Conservation (phyloP, 2,797 vertebrate species). For the Nyctalus aviator region DNA sequence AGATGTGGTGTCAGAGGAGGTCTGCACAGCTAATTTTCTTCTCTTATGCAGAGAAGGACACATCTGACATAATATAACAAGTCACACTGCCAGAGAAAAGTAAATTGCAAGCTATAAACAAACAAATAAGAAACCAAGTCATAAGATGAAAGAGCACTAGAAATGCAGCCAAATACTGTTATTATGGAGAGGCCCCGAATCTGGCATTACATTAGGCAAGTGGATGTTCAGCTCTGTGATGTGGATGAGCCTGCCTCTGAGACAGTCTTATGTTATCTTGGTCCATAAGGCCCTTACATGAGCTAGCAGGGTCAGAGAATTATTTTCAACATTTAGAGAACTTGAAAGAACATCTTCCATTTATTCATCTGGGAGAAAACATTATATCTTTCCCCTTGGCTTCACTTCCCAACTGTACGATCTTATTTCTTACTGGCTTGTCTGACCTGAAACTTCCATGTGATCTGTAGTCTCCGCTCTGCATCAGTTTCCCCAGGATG, state of each 20-base stretch:
- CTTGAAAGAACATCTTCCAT: background rate
- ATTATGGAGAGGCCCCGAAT: background rate
- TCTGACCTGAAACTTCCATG: background rate
- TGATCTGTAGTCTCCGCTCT: background rate
- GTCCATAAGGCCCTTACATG: background rate
- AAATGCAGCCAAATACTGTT: background rate
- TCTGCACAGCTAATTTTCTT: slow-evolving; percentile 60
- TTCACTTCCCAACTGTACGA: background rate
- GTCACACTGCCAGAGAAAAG: background rate
- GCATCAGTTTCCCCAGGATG: background rate
- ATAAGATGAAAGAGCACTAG: slow-evolving; percentile 13
- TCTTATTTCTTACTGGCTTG: background rate
- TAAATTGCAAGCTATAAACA: slow-evolving; percentile 47
- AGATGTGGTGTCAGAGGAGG: slow-evolving; percentile 12
- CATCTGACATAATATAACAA: slow-evolving; percentile 15
- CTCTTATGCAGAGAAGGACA: background rate
- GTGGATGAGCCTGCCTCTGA: background rate
- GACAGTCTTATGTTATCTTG: background rate
- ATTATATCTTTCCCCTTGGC: background rate
- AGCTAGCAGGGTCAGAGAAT: background rate
- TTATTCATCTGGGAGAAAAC: background rate
- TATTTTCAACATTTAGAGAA: slow-evolving; percentile 33
- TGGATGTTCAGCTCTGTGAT: background rate
- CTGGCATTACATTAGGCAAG: background rate
- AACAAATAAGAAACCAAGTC: slow-evolving; percentile 54